Percentiles rank a stretch among this genome's conserved stretches.
Evolutionary conservation across 2,797 vertebrate species (phyloP).

Genomic region (Gymnothorax javanicus): DNA sequence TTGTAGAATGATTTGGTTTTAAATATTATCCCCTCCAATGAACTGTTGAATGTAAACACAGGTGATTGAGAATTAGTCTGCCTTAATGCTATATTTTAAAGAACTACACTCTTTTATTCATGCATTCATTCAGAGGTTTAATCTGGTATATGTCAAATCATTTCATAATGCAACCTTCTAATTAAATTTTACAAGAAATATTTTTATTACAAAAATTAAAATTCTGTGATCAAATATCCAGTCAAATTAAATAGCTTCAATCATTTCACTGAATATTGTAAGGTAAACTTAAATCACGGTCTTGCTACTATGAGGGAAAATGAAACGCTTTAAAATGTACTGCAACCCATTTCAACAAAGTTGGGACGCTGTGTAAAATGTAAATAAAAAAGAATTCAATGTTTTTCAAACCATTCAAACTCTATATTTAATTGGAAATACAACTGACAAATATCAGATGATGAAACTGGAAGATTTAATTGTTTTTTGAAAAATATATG

Average conservation of each 20-base stretch:
- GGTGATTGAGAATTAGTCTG: not conserved
- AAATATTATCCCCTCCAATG: not conserved
- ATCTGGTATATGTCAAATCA: not conserved
- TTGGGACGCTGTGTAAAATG: too few relatives aligned
- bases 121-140: not conserved
- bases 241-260: not conserved
- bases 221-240: not conserved
- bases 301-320: not conserved
- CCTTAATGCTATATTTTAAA: not conserved
- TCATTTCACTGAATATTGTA: not conserved
- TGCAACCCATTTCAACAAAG: too few relatives aligned
- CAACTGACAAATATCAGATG: too few relatives aligned
- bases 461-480: too few relatives aligned
- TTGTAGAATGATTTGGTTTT: not conserved
- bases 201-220: not conserved
- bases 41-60: not conserved
- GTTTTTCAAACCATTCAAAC: too few relatives aligned
- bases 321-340: not conserved
- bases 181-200: not conserved
- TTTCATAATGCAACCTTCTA: not conserved
- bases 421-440: too few relatives aligned
- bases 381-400: too few relatives aligned
- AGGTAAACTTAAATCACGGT: not conserved
- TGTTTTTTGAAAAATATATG: too few relatives aligned
- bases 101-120: not conserved